Conservation (phyloP, 2,797 vertebrate species). For the Sebastes nivosus region DNA sequence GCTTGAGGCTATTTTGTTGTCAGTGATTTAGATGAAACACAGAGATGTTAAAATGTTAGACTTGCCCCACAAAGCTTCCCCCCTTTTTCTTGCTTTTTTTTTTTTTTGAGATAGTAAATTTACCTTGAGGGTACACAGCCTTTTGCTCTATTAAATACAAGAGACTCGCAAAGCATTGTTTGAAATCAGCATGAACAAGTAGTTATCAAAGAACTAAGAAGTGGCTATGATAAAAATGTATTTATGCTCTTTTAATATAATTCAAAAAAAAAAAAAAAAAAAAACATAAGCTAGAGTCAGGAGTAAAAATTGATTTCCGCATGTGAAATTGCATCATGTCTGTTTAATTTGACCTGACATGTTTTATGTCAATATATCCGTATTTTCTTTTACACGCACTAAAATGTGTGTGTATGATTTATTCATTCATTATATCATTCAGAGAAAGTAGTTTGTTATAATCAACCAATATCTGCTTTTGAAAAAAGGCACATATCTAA, state of each 20-base stretch:
- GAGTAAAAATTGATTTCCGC: conserved; percentile 31
- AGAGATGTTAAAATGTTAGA: conserved; percentile 84
- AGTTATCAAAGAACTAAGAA: conserved; percentile 60
- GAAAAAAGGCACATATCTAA: neutral
- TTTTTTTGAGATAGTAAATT: conserved; percentile 69
- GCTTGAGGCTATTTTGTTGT: conserved; percentile 88
- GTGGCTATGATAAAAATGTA: conserved; percentile 46
- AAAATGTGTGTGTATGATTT: neutral
- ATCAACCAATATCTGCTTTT: neutral
- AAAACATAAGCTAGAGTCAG: neutral
- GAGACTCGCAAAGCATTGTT: conserved; percentile 64
- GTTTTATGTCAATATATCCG: conserved; percentile 15
- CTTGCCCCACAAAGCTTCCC: conserved; percentile 76
- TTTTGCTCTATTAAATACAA: conserved; percentile 74
- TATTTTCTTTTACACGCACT: neutral
- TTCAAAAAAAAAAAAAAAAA: neutral
- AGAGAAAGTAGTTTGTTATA: neutral
- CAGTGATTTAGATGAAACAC: conserved; percentile 86
- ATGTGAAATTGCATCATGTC: conserved; percentile 8
- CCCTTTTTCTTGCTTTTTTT: conserved; percentile 44
- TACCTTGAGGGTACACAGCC: conserved; percentile 79
- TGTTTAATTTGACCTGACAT: conserved; percentile 22
- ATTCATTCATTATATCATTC: neutral
- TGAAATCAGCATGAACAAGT: conserved; percentile 71
- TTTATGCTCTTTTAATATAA: conserved; percentile 36